phyloP scores from a whole-genome alignment of 2,888 invertebrate species.

The Diloba caeruleocephala region DNA sequence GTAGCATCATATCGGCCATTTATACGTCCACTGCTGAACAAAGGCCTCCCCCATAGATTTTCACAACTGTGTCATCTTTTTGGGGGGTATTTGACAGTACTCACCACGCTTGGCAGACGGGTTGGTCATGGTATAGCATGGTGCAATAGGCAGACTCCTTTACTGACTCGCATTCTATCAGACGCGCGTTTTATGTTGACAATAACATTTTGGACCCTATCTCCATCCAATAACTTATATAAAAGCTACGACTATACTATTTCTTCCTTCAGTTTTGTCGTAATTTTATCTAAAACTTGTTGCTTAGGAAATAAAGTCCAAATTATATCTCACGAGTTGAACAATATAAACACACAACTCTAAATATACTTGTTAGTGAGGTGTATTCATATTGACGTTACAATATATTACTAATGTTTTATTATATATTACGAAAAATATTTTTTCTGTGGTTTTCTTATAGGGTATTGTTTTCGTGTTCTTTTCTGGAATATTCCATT shows the following conservation, averaged over 20 bases:
- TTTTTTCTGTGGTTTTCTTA: conserved; percentile 14
- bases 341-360: conserved; percentile 13
- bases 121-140: no score
- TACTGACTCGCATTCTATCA: no score
- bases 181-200: not conserved
- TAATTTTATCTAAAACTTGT: conserved; percentile 10
- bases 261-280: no score
- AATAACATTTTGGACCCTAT: conserved; percentile 9
- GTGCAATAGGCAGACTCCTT: no score
- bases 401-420: conserved; percentile 24
- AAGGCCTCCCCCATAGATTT: no score
- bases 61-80: no score
- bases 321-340: conserved; percentile 6
- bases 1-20: no score
- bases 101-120: no score
- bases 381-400: conserved; percentile 14
- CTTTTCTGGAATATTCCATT: not conserved
- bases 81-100: no score
- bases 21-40: no score
- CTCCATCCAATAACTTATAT: conserved; percentile 5
- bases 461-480: conserved; percentile 4
- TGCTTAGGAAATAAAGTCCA: conserved; percentile 19
- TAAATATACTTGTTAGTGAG: conserved; percentile 6
- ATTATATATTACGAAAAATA: conserved; percentile 31
- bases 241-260: conserved; percentile 12